Percentiles rank a stretch among this genome's conserved stretches.
phyloP scores from a whole-genome alignment of 2,797 vertebrate genomes.

The Delichon dasypus region DNA sequence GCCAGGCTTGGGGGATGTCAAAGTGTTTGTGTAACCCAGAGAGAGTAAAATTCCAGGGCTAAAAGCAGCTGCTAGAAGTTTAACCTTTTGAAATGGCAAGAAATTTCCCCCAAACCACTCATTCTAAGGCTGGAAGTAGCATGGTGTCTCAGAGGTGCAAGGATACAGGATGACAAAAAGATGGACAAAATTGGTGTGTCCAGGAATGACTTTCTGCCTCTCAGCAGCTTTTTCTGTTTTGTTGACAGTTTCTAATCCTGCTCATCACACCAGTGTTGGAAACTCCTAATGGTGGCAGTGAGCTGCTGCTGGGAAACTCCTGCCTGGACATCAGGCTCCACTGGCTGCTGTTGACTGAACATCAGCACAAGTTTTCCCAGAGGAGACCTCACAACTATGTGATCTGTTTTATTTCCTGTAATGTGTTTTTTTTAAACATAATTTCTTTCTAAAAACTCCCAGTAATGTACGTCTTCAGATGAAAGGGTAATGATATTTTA shows the following conservation, averaged over 20 bases:
- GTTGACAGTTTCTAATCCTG: background rate
- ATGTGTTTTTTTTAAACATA: background rate
- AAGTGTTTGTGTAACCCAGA: background rate
- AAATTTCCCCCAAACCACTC: background rate
- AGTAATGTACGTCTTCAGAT: background rate
- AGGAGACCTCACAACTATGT: background rate
- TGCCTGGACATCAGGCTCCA: background rate
- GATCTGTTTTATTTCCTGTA: background rate
- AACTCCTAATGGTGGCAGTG: background rate
- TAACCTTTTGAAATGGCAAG: background rate
- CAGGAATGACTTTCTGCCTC: background rate
- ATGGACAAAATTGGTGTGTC: background rate
- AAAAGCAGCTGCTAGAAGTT: background rate
- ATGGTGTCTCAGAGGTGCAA: accelerated
- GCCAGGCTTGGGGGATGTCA: background rate
- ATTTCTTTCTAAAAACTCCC: background rate
- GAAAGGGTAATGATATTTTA: background rate
- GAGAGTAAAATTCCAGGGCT: background rate
- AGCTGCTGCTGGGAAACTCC: background rate
- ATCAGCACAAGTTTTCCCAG: background rate
- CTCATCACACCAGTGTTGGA: background rate
- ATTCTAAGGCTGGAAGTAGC: background rate
- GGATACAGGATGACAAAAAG: background rate
- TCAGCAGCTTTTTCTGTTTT: background rate
- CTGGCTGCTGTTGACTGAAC: background rate